These are phyloP conservation scores for Poecilus cupreus DNA, from an alignment of 2,888 invertebrate genomes.

Conservation along the genomic window DNA sequence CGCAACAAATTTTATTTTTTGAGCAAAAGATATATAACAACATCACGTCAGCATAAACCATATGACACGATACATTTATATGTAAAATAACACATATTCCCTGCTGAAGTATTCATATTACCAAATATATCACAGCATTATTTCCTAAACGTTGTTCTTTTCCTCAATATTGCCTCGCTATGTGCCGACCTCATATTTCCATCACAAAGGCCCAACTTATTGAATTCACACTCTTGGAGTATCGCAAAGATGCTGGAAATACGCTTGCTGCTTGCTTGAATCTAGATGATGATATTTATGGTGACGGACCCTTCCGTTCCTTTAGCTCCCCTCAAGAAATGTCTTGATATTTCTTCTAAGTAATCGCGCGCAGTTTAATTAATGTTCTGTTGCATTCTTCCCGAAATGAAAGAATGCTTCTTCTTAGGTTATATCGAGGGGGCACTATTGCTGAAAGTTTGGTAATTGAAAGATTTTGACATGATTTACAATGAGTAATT, in stretches of 20 bases:
- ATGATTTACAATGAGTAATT: too few relatives aligned
- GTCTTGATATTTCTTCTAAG: constrained; percentile 1
- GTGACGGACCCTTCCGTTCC: not conserved
- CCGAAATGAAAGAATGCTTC: not conserved
- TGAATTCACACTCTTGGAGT: constrained; percentile 39
- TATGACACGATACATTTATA: constrained; percentile 33
- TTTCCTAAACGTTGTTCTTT: constrained; percentile 33
- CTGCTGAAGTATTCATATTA: constrained; percentile 40
- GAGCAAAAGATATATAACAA: not conserved
- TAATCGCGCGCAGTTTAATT: constrained; percentile 26
- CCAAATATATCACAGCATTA: constrained; percentile 36
- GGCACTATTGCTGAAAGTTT: not conserved
- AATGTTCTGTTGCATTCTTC: constrained; percentile 14
- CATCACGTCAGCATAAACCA: constrained; percentile 9
- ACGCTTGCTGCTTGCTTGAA: not conserved
- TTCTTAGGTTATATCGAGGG: not conserved
- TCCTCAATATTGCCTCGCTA: constrained; percentile 7
- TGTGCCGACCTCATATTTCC: constrained; percentile 8
- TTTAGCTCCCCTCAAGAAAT: constrained; percentile 2
- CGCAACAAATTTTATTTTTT: constrained; percentile 5
- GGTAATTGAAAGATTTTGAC: not conserved
- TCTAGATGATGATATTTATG: constrained; percentile 29
- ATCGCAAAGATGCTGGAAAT: not conserved
- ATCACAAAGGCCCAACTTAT: constrained; percentile 38
- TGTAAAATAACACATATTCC: constrained; percentile 36